Conservation (phyloP, 2,113 vertebrate species). For the Aythya baeri region DNA sequence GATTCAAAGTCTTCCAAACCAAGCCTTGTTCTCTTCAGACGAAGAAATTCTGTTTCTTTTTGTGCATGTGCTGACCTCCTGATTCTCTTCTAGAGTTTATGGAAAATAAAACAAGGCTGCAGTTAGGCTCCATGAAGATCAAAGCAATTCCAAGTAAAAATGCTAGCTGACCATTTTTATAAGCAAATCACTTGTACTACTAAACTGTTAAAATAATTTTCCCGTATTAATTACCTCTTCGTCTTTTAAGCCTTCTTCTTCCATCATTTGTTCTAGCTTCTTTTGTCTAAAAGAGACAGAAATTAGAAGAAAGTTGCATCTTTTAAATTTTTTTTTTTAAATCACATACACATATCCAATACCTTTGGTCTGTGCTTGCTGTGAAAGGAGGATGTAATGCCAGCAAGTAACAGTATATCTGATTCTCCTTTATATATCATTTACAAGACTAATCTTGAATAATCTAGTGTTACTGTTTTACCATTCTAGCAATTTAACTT, state of each 20-base stretch:
- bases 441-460: not conserved
- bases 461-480: not conserved
- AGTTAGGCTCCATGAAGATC: not conserved
- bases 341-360: not conserved
- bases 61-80: constrained; percentile 84
- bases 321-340: not conserved
- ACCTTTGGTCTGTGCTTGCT: not conserved
- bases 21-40: constrained; percentile 85
- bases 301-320: not conserved
- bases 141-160: not conserved
- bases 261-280: constrained; percentile 98
- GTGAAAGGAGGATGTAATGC: not conserved
- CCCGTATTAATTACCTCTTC: constrained; percentile 86
- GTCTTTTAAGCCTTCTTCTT: constrained; percentile 95
- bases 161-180: not conserved
- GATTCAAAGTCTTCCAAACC: constrained; percentile 88
- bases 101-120: not conserved
- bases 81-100: constrained; percentile 77
- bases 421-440: too few species aligned
- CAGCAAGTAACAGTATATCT: not conserved
- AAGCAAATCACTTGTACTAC: not conserved
- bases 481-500: not conserved
- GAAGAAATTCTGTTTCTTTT: constrained; percentile 87
- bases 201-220: not conserved
- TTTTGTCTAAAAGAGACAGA: constrained; percentile 85